Evolutionary conservation across 2,797 vertebrate species (phyloP).

Genomic region (Rhabdophis nuchalis): DNA sequence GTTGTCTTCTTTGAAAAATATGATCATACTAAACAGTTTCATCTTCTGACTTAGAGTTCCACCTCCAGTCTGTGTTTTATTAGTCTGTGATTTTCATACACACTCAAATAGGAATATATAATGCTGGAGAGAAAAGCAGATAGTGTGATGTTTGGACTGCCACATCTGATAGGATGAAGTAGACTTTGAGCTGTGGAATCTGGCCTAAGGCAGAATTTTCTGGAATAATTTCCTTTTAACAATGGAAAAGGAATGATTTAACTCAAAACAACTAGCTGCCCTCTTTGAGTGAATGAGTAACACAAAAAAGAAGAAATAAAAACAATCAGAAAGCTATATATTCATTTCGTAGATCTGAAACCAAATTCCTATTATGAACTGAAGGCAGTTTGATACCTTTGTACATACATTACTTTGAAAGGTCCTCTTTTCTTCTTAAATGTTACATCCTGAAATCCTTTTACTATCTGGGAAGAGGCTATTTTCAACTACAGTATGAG

Average conservation of each 20-base stretch:
- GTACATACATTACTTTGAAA: slow-evolving; percentile 33
- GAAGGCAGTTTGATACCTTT: slow-evolving; percentile 36
- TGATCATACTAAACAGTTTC: neutral
- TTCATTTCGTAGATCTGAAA: slow-evolving; percentile 25
- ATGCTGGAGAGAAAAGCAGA: neutral
- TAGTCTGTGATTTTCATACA: neutral
- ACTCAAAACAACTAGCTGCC: slow-evolving; percentile 40
- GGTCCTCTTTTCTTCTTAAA: neutral
- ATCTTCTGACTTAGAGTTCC: neutral
- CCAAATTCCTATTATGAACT: slow-evolving; percentile 33
- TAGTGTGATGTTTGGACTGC: accelerated
- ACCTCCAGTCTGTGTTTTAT: neutral
- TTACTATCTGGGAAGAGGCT: slow-evolving; percentile 48
- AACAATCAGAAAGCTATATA: slow-evolving; percentile 23
- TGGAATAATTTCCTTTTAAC: slow-evolving; percentile 35
- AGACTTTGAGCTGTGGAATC: slow-evolving; percentile 19
- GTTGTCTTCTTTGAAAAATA: neutral
- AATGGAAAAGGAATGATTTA: slow-evolving; percentile 35
- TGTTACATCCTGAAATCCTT: slow-evolving; percentile 19
- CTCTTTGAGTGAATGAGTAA: slow-evolving; percentile 40
- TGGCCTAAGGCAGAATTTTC: neutral
- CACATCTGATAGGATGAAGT: accelerated
- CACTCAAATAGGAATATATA: neutral
- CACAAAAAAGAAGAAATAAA: slow-evolving; percentile 24
- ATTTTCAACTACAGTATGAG: slow-evolving; percentile 17